Base-by-base conservation (phyloP, 2,113 vertebrate genomes). In the Seriola rivoliana region DNA sequence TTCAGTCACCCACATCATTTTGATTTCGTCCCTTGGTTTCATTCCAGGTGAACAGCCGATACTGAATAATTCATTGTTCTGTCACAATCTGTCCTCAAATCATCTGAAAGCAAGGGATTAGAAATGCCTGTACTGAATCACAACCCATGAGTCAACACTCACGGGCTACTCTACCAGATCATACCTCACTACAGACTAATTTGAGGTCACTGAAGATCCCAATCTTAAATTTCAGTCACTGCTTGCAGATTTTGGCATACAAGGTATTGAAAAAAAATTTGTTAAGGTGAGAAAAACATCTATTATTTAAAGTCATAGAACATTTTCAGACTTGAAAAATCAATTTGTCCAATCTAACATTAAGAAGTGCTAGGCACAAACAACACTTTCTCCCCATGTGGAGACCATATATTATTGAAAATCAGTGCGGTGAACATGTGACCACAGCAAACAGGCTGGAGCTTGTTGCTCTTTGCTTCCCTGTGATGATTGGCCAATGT, bases 391-490 rank as follows among this genome's bases (percentile, higher is more conserved):
- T 63, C 50, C 48, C 34, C 34, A n/a, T 46, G 10, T 86, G 65
- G 13, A 73, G 34, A 58, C 10, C 29, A 76, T 83, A 42, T 34
- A 78, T 60, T 57, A 75, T 75, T 80, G 50, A 84, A 85, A 82
- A 82, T 46, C 23, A 48, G 52, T 52, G 70, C 48, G 55, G 40
- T 17, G 34, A 66, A 72, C 64, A 75, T 72, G 71, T 60, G 83
- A 83, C 71, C n/a, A 60, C n/a, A 60, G 42, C 77, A 70, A 75
- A 86, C 85, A 78, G 83, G 85, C 87, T 80, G 78, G 78, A 72
- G 88, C 88, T 86, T 92, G 91, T 91, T 91, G 91, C 86, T 89
- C 70, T 69, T 72, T 63, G 75, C 81, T 70, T 90, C 80, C 86
- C 82, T 87, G 82, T 76, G 85, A 91, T 81, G 87, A 84, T 85